These are phyloP conservation scores for Coreoperca whiteheadi DNA, from an alignment of 2,113 vertebrate genomes.

Conservation along the genomic window DNA sequence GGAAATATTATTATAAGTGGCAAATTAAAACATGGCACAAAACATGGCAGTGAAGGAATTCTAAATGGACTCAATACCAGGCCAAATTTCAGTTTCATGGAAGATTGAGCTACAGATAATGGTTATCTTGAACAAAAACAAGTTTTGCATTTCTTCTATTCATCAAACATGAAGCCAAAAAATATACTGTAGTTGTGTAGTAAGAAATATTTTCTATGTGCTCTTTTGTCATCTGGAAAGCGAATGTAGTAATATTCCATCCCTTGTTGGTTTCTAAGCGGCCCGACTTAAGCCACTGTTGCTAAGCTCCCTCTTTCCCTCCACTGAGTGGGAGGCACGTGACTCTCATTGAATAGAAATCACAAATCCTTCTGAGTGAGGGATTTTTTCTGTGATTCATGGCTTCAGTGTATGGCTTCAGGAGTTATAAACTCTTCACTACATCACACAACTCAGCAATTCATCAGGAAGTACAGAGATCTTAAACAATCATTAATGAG, in stretches of 20 bases:
- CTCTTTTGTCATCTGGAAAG: slow-evolving; percentile 43
- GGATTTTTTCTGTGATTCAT: slow-evolving; percentile 54
- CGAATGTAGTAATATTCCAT: slow-evolving; percentile 33
- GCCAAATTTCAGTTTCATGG: slow-evolving; percentile 3
- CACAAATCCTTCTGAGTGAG: slow-evolving; percentile 55
- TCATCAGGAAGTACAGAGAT: background rate
- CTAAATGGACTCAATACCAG: background rate
- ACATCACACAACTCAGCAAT: background rate
- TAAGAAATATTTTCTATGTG: slow-evolving; percentile 11
- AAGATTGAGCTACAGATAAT: slow-evolving; percentile 8
- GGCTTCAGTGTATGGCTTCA: slow-evolving; percentile 12
- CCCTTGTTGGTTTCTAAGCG: slow-evolving; percentile 62
- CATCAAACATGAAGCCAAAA: background rate
- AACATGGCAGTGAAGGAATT: slow-evolving; percentile 28
- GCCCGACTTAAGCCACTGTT: slow-evolving; percentile 67
- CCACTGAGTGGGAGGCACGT: slow-evolving; percentile 61
- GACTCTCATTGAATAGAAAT: slow-evolving; percentile 64
- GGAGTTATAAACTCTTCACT: background rate
- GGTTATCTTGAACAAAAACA: slow-evolving; percentile 11
- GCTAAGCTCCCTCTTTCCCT: slow-evolving; percentile 74
- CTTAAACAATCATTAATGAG: background rate
- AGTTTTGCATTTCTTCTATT: background rate
- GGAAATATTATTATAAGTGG: slow-evolving; percentile 44
- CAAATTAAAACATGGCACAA: slow-evolving; percentile 38
- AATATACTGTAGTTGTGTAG: background rate